A percentile compares a stretch with the other conserved stretches of the same genome.
These are phyloP conservation scores for Taurulus bubalis DNA, from an alignment of 2,113 vertebrate species.

Conservation along the genomic window DNA sequence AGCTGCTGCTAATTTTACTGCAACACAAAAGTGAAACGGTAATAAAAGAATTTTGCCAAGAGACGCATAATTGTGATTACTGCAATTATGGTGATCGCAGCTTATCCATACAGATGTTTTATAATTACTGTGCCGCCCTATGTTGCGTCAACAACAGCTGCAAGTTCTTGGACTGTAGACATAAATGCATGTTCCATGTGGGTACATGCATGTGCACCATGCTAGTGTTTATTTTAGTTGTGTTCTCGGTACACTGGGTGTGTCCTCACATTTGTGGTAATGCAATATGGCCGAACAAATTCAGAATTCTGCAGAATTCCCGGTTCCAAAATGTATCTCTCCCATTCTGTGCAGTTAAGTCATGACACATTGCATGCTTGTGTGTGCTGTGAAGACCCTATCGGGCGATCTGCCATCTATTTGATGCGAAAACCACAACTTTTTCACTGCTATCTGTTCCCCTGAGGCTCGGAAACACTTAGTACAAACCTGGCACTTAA, in stretches of 20 bases:
- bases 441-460: constrained; percentile 57
- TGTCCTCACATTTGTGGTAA: constrained; percentile 30
- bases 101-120: neutral
- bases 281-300: constrained; percentile 27
- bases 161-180: neutral
- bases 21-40: neutral
- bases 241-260: constrained; percentile 6
- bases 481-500: constrained; percentile 52
- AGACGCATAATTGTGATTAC: constrained; percentile 14
- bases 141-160: neutral
- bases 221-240: neutral
- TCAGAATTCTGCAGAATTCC: constrained; percentile 30
- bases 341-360: constrained; percentile 10
- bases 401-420: constrained; percentile 36
- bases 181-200: neutral
- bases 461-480: constrained; percentile 60
- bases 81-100: neutral
- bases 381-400: constrained; percentile 39
- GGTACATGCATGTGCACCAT: neutral
- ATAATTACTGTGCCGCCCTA: neutral
- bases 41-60: neutral
- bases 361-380: constrained; percentile 39
- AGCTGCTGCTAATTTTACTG: constrained; percentile 9
- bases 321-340: constrained; percentile 17
- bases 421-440: constrained; percentile 68